Evolutionary conservation across 2,797 vertebrate species (phyloP).

Genomic region (Sebastes flavidus): DNA sequence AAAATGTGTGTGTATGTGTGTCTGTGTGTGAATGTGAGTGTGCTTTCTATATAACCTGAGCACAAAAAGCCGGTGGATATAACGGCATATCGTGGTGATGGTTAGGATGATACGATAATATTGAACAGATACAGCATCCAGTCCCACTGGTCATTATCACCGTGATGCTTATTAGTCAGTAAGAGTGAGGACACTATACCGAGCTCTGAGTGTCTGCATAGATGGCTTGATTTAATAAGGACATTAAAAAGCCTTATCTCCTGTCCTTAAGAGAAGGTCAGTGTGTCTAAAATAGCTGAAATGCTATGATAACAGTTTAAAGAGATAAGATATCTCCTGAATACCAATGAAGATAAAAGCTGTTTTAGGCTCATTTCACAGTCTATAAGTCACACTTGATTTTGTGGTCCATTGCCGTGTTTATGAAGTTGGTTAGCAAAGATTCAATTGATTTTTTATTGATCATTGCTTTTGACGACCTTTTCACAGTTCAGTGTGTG

Average conservation of each 20-base stretch:
- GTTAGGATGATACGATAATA: conserved; percentile 52
- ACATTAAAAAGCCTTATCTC: conserved; percentile 82
- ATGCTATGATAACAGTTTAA: conserved; percentile 81
- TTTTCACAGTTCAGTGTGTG: conserved; percentile 50
- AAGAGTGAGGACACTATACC: conserved; percentile 56
- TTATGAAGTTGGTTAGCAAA: conserved; percentile 69
- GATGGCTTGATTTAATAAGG: conserved; percentile 83
- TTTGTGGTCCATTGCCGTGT: conserved; percentile 68
- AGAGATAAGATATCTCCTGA: conserved; percentile 68
- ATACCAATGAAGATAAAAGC: conserved; percentile 74
- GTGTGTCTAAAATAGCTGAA: conserved; percentile 80
- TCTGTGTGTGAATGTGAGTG: conserved; percentile 12
- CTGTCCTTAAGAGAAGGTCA: conserved; percentile 83
- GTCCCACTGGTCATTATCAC: conserved; percentile 72
- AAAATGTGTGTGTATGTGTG: conserved; percentile 28
- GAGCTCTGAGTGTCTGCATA: conserved; percentile 66
- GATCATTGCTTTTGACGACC: conserved; percentile 68
- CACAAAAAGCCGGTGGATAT: conserved; percentile 42
- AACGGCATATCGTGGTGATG: conserved; percentile 25
- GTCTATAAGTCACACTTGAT: conserved; percentile 71
- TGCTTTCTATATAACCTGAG: conserved; percentile 26
- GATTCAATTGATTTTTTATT: conserved; percentile 70
- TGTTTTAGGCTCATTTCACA: conserved; percentile 75
- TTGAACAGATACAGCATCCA: conserved; percentile 42
- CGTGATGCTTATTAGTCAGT: conserved; percentile 69